phyloP scores from a whole-genome alignment of 2,113 vertebrate species.

The Hippocampus guttulatus region DNA sequence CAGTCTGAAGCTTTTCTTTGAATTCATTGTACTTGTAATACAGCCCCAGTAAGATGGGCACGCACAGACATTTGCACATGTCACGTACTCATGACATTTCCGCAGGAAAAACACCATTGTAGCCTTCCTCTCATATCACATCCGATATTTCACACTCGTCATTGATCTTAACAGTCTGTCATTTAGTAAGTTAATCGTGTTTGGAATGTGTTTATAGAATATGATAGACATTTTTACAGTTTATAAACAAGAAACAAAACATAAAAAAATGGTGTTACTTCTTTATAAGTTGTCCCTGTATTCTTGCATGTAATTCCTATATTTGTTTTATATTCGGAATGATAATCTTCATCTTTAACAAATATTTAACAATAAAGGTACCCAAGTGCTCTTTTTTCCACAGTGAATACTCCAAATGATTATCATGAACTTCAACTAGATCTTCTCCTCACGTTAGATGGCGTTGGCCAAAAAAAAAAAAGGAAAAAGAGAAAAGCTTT shows the following conservation, averaged over 20 bases:
- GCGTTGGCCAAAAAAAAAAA: too few relatives aligned
- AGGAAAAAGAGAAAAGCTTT: too few relatives aligned
- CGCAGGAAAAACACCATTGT: slow-evolving; percentile 7
- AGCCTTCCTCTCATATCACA: slow-evolving; percentile 14
- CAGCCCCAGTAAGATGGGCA: not conserved
- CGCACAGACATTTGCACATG: not conserved
- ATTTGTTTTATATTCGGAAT: not conserved
- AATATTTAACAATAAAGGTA: too few relatives aligned
- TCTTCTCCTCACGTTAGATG: too few relatives aligned
- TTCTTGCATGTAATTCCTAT: not conserved
- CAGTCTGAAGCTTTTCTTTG: not conserved
- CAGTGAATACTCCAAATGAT: too few relatives aligned
- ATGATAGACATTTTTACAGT: slow-evolving; percentile 30
- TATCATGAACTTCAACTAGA: too few relatives aligned
- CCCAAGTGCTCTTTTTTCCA: too few relatives aligned
- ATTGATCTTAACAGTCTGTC: not conserved
- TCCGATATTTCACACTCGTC: slow-evolving; percentile 13
- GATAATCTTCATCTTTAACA: too few relatives aligned
- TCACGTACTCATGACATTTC: not conserved
- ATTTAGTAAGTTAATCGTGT: not conserved
- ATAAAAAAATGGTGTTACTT: not conserved
- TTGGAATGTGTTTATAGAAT: slow-evolving; percentile 22
- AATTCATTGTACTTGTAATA: not conserved
- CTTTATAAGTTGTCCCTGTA: not conserved
- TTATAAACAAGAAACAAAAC: slow-evolving; percentile 10